A percentile compares a stretch with the other conserved stretches of the same genome.
Evolutionary conservation across 1,140 invertebrate species (phyloP).

Genomic region (Oryctes rhinoceros): DNA sequence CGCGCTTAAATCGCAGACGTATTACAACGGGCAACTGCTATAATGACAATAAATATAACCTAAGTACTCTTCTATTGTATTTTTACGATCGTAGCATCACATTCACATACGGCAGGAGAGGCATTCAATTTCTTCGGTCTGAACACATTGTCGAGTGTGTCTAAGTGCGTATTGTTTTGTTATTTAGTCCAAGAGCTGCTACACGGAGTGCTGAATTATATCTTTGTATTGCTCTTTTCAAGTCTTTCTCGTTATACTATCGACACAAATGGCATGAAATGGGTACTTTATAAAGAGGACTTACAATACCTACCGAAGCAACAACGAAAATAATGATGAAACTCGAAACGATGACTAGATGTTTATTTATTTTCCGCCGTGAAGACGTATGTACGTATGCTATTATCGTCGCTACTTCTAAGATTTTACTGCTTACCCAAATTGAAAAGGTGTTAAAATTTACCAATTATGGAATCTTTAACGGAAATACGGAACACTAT

Average conservation of each 20-base stretch:
- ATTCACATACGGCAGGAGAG: neutral
- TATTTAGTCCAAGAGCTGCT: neutral
- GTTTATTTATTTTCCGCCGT: too few relatives aligned
- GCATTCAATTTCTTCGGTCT: slow-evolving; percentile 14
- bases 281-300: neutral
- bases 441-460: too few relatives aligned
- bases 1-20: neutral
- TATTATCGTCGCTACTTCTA: too few relatives aligned
- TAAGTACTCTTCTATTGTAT: neutral
- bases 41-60: neutral
- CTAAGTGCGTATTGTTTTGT: slow-evolving; percentile 10
- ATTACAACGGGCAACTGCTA: neutral
- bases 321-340: neutral
- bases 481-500: too few relatives aligned
- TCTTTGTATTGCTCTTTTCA: slow-evolving; percentile 4
- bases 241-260: neutral
- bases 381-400: too few relatives aligned
- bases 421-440: too few relatives aligned
- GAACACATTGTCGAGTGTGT: slow-evolving; percentile 4
- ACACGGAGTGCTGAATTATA: neutral
- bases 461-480: too few relatives aligned
- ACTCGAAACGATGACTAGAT: too few relatives aligned
- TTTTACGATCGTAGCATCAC: neutral
- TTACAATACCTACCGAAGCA: neutral
- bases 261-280: slow-evolving; percentile 5